These are phyloP conservation scores for Chromobotia macracanthus DNA, from an alignment of 2,797 vertebrate species.

Conservation along the genomic window DNA sequence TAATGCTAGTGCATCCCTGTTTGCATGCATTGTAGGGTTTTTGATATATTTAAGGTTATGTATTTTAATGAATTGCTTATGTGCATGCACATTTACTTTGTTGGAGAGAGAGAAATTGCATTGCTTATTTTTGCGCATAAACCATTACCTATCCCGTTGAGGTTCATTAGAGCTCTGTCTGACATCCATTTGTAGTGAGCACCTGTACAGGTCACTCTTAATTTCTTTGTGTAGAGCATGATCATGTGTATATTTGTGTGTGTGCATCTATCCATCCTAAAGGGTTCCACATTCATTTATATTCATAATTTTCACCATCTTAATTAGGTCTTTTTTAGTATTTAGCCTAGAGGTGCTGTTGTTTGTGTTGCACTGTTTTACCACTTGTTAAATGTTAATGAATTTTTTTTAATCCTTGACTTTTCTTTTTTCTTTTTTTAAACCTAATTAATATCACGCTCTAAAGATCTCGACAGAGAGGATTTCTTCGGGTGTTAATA, in stretches of 20 bases:
- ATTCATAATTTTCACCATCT: conserved; percentile 73
- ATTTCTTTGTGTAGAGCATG: conserved; percentile 9
- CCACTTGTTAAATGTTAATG: conserved; percentile 80
- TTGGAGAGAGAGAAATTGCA: no score
- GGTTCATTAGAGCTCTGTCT: conserved; percentile 3
- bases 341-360: conserved; percentile 70
- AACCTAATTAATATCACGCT: conserved; percentile 73
- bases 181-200: conserved; percentile 12
- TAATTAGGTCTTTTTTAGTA: conserved; percentile 74
- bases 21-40: no score
- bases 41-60: no score
- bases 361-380: conserved; percentile 76
- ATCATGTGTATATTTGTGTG: conserved; percentile 54
- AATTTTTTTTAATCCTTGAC: conserved; percentile 55
- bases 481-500: conserved; percentile 69
- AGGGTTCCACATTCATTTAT: conserved; percentile 19
- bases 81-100: no score
- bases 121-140: neutral
- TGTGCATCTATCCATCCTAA: conserved; percentile 61
- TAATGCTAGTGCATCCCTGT: no score
- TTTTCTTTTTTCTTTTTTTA: conserved; percentile 67
- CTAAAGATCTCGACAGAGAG: conserved; percentile 67
- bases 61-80: no score
- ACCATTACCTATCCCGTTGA: neutral
- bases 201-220: conserved; percentile 31